These are phyloP conservation scores for Pygmarrhopalites habei DNA, from an alignment of 1,140 invertebrate genomes.

Conservation along the genomic window DNA sequence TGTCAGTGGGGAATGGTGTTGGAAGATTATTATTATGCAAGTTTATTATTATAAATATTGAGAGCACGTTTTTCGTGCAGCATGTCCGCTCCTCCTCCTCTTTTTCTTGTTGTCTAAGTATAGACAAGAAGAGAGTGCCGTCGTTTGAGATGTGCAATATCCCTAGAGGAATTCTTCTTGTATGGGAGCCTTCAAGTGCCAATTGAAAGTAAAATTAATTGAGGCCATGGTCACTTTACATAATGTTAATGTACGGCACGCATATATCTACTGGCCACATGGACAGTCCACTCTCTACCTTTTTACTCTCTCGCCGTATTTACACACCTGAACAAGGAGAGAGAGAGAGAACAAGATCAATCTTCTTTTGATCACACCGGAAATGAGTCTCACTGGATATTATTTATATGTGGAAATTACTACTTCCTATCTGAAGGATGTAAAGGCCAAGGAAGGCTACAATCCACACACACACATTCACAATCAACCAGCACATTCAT, in stretches of 20 bases:
- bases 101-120: neutral
- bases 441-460: slow-evolving; percentile 20
- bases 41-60: neutral
- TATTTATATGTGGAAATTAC: slow-evolving; percentile 20
- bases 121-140: neutral
- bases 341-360: no score
- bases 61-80: no score
- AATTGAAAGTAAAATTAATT: slow-evolving; percentile 28
- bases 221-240: slow-evolving; percentile 32
- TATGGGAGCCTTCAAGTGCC: slow-evolving; percentile 24
- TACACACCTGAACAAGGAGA: no score
- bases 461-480: no score
- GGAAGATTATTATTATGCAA: neutral
- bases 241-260: neutral
- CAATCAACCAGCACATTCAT: no score
- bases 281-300: no score
- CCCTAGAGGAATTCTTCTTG: neutral
- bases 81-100: neutral
- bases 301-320: no score
- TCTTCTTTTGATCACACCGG: slow-evolving; percentile 37
- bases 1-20: neutral
- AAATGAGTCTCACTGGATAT: slow-evolving; percentile 35
- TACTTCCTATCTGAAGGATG: slow-evolving; percentile 25
- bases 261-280: neutral
- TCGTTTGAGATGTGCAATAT: neutral